Conservation (phyloP, 2,888 invertebrate species). For the Thymelicus lineola region DNA sequence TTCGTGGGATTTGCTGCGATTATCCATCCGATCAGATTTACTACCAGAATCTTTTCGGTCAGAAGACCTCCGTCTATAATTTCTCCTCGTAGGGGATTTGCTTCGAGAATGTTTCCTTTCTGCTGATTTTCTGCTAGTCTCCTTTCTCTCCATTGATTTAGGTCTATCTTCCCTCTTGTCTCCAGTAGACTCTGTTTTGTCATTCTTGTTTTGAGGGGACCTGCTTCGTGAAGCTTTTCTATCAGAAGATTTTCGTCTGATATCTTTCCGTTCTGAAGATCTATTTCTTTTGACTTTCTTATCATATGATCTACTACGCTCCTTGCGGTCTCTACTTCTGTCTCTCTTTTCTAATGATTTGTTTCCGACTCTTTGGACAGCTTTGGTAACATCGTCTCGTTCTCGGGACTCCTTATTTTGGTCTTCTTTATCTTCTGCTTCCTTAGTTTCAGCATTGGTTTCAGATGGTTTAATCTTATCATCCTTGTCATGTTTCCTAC, state of each 20-base stretch:
- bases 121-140: slow-evolving; percentile 13
- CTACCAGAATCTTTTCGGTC: slow-evolving; percentile 14
- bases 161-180: slow-evolving; percentile 2
- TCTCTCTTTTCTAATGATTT: slow-evolving; percentile 25
- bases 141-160: slow-evolving; percentile 15
- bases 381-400: background rate
- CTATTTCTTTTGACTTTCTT: slow-evolving; percentile 14
- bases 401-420: slow-evolving; percentile 9
- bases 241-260: slow-evolving; percentile 17
- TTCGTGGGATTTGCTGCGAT: slow-evolving; percentile 21
- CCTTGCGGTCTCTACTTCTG: slow-evolving; percentile 40
- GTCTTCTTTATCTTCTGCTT: slow-evolving; percentile 39
- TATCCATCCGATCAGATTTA: slow-evolving; percentile 12
- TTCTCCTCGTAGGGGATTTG: slow-evolving; percentile 11
- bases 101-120: slow-evolving; percentile 19
- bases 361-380: background rate
- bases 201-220: slow-evolving; percentile 15
- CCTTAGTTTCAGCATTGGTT: slow-evolving; percentile 20
- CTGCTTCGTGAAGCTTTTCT: slow-evolving; percentile 23
- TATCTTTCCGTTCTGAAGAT: slow-evolving; percentile 10
- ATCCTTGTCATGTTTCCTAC: slow-evolving; percentile 39
- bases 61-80: slow-evolving; percentile 16
- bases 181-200: background rate
- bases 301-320: slow-evolving; percentile 11
- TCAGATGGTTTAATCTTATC: slow-evolving; percentile 32